Conservation (phyloP, 2,888 invertebrate species). For the Arrhopalites spinosus region DNA sequence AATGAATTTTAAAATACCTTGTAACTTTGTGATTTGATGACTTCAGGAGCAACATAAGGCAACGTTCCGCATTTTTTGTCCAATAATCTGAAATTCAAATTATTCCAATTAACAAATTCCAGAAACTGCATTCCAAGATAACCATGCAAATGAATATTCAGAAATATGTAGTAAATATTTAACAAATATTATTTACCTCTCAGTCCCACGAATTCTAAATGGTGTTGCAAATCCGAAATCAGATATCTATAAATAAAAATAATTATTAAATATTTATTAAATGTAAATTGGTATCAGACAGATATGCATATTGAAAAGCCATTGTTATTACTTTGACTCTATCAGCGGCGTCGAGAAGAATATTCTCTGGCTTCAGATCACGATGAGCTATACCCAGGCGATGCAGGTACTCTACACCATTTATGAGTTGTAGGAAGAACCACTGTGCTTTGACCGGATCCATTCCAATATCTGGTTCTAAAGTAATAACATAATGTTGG, state of each 20-base stretch:
- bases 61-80: slow-evolving; percentile 77
- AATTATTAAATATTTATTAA: background rate
- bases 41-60: slow-evolving; percentile 96
- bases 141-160: too few species aligned
- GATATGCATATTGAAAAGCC: too few species aligned
- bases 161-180: too few species aligned
- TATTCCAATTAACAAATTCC: too few species aligned
- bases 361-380: too few species aligned
- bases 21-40: slow-evolving; percentile 73
- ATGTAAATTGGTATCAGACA: too few species aligned
- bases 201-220: slow-evolving; percentile 59
- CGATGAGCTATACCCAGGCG: slow-evolving; percentile 79
- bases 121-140: too few species aligned
- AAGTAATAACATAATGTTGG: slow-evolving; percentile 41
- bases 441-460: slow-evolving; percentile 75
- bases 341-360: too few species aligned
- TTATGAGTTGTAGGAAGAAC: slow-evolving; percentile 84
- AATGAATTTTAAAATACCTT: too few species aligned
- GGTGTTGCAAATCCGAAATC: slow-evolving; percentile 97
- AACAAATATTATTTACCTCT: slow-evolving; percentile 73
- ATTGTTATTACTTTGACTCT: too few species aligned
- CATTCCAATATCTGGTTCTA: slow-evolving; percentile 95
- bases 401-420: slow-evolving; percentile 88
- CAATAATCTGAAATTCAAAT: background rate
- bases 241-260: slow-evolving; percentile 75